These are phyloP conservation scores for Drosophila rellima DNA, from an alignment of 2,888 invertebrate species.

Conservation along the genomic window DNA sequence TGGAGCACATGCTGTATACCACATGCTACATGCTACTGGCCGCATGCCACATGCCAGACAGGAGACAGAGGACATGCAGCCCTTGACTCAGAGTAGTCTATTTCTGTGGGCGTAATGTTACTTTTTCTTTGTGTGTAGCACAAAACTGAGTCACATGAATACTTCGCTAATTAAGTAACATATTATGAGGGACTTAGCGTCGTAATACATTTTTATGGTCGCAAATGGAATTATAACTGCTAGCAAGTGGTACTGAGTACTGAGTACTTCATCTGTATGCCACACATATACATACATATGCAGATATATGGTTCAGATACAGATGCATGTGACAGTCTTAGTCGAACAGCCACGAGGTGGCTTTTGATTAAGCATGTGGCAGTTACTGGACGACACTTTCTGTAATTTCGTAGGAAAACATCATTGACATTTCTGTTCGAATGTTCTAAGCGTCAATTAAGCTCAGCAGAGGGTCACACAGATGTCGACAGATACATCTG, in stretches of 20 bases:
- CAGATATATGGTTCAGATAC: not conserved
- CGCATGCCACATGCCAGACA: constrained; percentile 24
- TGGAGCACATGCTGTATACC: constrained; percentile 20
- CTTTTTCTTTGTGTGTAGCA: not conserved
- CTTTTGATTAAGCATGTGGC: constrained; percentile 26
- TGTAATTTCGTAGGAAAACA: constrained; percentile 38
- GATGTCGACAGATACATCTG: constrained; percentile 5
- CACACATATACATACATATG: not conserved
- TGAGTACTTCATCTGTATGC: constrained; percentile 5
- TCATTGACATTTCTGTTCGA: constrained; percentile 48
- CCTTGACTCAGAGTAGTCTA: constrained; percentile 1
- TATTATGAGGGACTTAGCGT: constrained; percentile 56
- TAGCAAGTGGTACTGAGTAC: constrained; percentile 29
- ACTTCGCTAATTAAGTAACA: constrained; percentile 63
- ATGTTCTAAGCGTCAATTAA: constrained; percentile 54
- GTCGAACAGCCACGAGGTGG: constrained; percentile 17
- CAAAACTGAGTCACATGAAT: constrained; percentile 43
- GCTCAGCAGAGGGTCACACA: constrained; percentile 10
- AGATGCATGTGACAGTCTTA: constrained; percentile 1
- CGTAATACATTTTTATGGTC: constrained; percentile 63
- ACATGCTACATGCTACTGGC: constrained; percentile 40
- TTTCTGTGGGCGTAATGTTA: constrained; percentile 12
- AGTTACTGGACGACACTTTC: constrained; percentile 25
- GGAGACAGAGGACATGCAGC: constrained; percentile 15
- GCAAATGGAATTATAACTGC: constrained; percentile 64